Base-by-base conservation (phyloP, 2,113 vertebrate genomes). In the Sus scrofa region DNA sequence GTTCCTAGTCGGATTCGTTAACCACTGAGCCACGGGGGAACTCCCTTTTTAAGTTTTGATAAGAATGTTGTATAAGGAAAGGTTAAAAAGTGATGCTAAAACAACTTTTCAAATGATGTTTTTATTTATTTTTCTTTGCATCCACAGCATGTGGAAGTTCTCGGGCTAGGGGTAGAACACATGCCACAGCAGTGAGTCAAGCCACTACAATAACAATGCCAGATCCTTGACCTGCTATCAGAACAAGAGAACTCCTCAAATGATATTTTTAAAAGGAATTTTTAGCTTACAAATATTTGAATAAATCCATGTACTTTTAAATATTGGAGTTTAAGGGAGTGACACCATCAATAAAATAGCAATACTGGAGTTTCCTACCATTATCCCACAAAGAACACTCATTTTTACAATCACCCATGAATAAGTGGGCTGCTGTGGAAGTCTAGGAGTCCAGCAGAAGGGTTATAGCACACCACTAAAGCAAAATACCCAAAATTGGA, bases 391-490 rank as follows among this genome's bases (percentile, higher is more conserved):
- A 81, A 58, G 13, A 37, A 27, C n/a, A 70, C 34, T 26, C 10
- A 58, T 62, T 81, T 82, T 62, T 56, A 27, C n/a, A 62, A 82
- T 58, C 34, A 39, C 26, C 7, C 78, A 82, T 37, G 16, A n/a
- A 27, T 60, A 22, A 82, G 14, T 27, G 24, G 56, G 22, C 34
- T 26, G 26, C 27, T 34, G 22, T 82, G 14, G 22, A 82, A 39
- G 24, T 11, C 56, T 58, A 22, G 56, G n/a, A 32, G 56, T 60
- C 34, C 14, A 82, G n/a, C 56, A 82, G 78, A 62, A 14, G 34
- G 9, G 4, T 60, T 81, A 12, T 0, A 0, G 22, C 34, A 62
- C 14, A 18, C 32, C 50, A 6, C 2, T 11, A 14, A n/a, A 26
- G 56, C 24, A 62, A 62, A 62, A 11, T 24, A 62, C 16, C n/a